These are phyloP conservation scores for Drosophila mojavensis DNA, from an alignment of 1,140 invertebrate genomes.

Conservation along the genomic window DNA sequence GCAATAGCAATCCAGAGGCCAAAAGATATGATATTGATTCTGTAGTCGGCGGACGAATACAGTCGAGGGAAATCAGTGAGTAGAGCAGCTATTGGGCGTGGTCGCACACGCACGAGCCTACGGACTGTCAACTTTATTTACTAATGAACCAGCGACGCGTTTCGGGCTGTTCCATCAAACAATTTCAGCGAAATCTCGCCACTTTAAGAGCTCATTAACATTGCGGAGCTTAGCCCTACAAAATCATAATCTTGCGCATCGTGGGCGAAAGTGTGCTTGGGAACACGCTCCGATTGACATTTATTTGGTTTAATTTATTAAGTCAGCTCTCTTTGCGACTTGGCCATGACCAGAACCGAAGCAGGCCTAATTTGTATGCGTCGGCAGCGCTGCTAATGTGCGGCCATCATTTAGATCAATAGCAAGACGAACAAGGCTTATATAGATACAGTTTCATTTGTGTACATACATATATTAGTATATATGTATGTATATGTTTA, in stretches of 20 bases:
- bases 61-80: conserved; percentile 70
- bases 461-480: conserved; percentile 10
- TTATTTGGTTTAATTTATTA: conserved; percentile 76
- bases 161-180: conserved; percentile 15
- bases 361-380: conserved; percentile 73
- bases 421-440: conserved; percentile 44
- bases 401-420: conserved; percentile 80
- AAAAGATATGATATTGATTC: conserved; percentile 76
- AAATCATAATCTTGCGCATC: neutral
- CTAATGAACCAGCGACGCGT: conserved; percentile 64
- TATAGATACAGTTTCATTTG: conserved; percentile 26
- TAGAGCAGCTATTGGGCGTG: conserved; percentile 35
- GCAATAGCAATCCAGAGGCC: conserved; percentile 50
- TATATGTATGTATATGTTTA: conserved; percentile 10
- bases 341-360: conserved; percentile 8
- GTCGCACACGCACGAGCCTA: conserved; percentile 23
- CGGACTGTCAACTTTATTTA: conserved; percentile 53
- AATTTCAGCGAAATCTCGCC: conserved; percentile 30
- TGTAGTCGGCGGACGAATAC: conserved; percentile 10
- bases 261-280: neutral
- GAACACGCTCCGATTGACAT: conserved; percentile 49
- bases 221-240: neutral
- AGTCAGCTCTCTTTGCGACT: conserved; percentile 56
- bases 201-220: conserved; percentile 12
- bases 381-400: conserved; percentile 72